Evolutionary conservation across 1,140 invertebrate species (phyloP).

Genomic region (Nephila pilipes): DNA sequence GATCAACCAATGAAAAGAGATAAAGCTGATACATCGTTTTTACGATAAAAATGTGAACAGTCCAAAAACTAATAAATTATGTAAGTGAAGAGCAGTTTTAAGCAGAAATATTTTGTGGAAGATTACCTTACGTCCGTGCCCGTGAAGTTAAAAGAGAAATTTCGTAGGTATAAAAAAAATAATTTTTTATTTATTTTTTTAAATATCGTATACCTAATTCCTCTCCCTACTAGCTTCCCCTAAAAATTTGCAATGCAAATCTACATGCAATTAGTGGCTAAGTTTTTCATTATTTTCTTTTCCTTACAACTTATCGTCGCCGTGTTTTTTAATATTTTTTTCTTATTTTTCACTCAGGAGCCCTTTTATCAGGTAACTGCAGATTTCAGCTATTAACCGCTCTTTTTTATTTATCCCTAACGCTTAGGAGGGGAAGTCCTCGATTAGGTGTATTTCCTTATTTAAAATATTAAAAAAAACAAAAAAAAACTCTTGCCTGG

Average conservation of each 20-base stretch:
- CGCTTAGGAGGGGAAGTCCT: slow-evolving; percentile 54
- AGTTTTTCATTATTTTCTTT: slow-evolving; percentile 66
- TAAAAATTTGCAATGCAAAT: slow-evolving; percentile 76
- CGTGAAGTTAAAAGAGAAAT: slow-evolving; percentile 48
- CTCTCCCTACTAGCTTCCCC: slow-evolving; percentile 10
- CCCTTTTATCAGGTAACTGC: slow-evolving; percentile 70
- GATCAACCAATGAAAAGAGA: slow-evolving; percentile 53
- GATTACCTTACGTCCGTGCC: slow-evolving; percentile 54
- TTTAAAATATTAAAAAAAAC: slow-evolving; percentile 64
- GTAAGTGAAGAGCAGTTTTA: slow-evolving; percentile 28
- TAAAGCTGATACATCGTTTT: slow-evolving; percentile 49
- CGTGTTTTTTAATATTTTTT: slow-evolving; percentile 48
- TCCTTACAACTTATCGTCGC: slow-evolving; percentile 65
- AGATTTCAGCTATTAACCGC: slow-evolving; percentile 75
- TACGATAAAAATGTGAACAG: background rate
- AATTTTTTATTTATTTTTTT: slow-evolving; percentile 57
- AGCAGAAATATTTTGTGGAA: slow-evolving; percentile 56
- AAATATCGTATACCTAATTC: slow-evolving; percentile 57
- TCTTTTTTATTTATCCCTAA: slow-evolving; percentile 73
- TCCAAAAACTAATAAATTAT: slow-evolving; percentile 73
- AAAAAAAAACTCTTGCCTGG: slow-evolving; percentile 11
- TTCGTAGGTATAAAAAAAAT: slow-evolving; percentile 56
- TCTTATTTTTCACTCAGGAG: slow-evolving; percentile 38
- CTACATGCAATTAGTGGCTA: slow-evolving; percentile 72
- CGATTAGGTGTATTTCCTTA: slow-evolving; percentile 73